Evolutionary conservation across 2,797 vertebrate genomes (phyloP).

Genomic region (Eurystomus glaucurus): DNA sequence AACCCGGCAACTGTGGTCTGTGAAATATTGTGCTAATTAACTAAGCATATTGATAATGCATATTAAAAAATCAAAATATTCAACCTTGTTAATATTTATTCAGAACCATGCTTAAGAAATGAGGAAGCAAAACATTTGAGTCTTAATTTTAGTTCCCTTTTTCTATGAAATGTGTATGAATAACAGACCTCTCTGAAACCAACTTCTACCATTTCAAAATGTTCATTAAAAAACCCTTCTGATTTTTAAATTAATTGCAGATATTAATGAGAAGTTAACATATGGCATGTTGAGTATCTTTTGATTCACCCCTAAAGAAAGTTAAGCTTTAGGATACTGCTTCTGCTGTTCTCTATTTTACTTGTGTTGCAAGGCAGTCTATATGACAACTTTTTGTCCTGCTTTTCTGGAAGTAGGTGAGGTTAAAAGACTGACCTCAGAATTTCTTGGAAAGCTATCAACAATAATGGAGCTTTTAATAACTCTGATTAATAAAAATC

Average conservation of each 20-base stretch:
- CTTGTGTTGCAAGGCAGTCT: neutral
- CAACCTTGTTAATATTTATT: neutral
- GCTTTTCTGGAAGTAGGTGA: neutral
- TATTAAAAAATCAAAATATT: neutral
- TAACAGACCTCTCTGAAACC: neutral
- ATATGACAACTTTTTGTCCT: accelerated
- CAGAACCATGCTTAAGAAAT: neutral
- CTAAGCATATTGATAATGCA: neutral
- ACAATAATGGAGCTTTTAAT: neutral
- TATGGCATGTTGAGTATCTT: neutral
- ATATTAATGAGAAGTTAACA: neutral
- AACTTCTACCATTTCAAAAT: neutral
- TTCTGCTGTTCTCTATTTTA: neutral
- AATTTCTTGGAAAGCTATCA: neutral
- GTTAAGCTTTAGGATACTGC: neutral
- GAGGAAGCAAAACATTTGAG: neutral
- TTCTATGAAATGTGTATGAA: neutral
- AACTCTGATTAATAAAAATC: neutral
- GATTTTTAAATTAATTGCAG: neutral
- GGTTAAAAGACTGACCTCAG: neutral
- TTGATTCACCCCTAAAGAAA: neutral
- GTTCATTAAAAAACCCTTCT: neutral
- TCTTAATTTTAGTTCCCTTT: neutral
- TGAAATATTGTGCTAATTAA: neutral
- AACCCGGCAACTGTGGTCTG: neutral